Base-by-base conservation (phyloP, 2,113 vertebrate genomes). In the Etheostoma cragini region DNA sequence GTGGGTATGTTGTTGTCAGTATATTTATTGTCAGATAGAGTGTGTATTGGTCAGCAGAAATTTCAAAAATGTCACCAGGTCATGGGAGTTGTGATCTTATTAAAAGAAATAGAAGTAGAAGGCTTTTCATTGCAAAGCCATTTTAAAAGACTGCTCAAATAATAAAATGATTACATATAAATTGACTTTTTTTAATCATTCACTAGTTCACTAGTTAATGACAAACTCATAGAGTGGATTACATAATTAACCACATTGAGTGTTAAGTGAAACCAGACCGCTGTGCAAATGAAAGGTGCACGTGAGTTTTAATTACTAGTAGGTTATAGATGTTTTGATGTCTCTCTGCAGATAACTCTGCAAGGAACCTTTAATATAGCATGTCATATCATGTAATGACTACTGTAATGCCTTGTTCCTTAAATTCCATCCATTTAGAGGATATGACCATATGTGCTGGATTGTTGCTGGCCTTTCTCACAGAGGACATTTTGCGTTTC, bases 151-250 rank as follows among this genome's bases (percentile, higher is more conserved):
- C 45, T 47, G 15, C 46, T 61, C 8, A 58, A 76, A 57, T 42
- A 56, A 72, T 76, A 54, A 72, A 47, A 35, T 16, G 16, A 53
- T 81, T 42, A 52, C 24, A 26, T 49, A 69, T 26, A 76, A 46
- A 80, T 33, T n/a, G 3, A 15, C 4, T 12, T 35, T 38, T 42
- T 71, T 84, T 22, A 72, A 66, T 80, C 54, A 76, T 80, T 76
- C n/a, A 80, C 26, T 14, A 22, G 7, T 63, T 67, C n/a, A 76
- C n/a, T 10, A 30, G 7, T 63, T 67, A 61, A 76, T 72, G 53
- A 67, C n/a, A 77, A 50, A 72, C 52, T 54, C 46, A 2, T 13
- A 26, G 14, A 35, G 42, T 61, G 12, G 15, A 46, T n/a, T 26
- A 30, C 56, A 64, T 14, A 65, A 30, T 6, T 2, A 10, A 24